Percentiles rank a stretch among this genome's conserved stretches.
phyloP scores from a whole-genome alignment of 2,797 vertebrate species.

The Darevskia nairensis region DNA sequence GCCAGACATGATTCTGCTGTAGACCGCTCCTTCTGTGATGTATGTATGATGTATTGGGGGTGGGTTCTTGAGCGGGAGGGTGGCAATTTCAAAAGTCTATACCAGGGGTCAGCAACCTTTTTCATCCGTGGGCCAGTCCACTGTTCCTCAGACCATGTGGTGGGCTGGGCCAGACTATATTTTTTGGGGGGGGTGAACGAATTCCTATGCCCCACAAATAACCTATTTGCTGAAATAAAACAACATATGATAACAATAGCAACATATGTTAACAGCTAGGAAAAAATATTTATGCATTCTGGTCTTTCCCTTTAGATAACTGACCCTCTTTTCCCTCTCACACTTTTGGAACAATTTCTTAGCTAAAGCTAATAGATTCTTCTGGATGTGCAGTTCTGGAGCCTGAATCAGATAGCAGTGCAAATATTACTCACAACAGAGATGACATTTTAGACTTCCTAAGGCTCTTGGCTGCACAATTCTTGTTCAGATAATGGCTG shows the following conservation, averaged over 20 bases:
- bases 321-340: neutral
- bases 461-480: conserved; percentile 38
- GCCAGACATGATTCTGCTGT: too few relatives aligned
- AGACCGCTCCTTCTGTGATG: too few relatives aligned
- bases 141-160: too few relatives aligned
- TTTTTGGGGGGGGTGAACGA: too few relatives aligned
- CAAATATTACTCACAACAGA: conserved; percentile 52
- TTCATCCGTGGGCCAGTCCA: too few relatives aligned
- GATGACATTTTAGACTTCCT: conserved; percentile 28
- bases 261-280: neutral
- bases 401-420: conserved; percentile 49
- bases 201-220: too few relatives aligned
- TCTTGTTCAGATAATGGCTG: conserved; percentile 49
- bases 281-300: neutral
- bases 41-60: too few relatives aligned
- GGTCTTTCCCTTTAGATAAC: fast-evolving
- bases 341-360: neutral
- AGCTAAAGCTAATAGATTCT: neutral
- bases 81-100: too few relatives aligned
- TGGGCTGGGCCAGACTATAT: too few relatives aligned
- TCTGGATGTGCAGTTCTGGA: neutral
- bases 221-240: neutral
- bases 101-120: too few relatives aligned
- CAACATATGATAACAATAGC: neutral
- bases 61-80: too few relatives aligned